These are phyloP conservation scores for Philopotamus ludificatus DNA, from an alignment of 1,140 invertebrate species.

Conservation along the genomic window DNA sequence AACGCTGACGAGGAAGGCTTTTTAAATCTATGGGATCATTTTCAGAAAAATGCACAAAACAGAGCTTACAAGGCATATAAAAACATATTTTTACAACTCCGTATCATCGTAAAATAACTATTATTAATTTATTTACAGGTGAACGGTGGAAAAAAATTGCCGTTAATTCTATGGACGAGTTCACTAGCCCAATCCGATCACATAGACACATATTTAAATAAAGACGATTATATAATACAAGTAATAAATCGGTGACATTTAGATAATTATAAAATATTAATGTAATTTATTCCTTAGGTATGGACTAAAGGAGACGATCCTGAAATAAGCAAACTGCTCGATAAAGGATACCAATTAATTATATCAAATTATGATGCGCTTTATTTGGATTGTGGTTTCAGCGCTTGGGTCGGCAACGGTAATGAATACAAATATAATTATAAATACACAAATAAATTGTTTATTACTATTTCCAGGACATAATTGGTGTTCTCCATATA, in stretches of 20 bases:
- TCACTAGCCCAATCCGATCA: constrained; percentile 67
- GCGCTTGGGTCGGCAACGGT: constrained; percentile 62
- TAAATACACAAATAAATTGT: neutral
- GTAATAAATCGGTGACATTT: constrained; percentile 44
- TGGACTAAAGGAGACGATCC: constrained; percentile 70
- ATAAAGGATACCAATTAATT: constrained; percentile 71
- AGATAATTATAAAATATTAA: too few species aligned
- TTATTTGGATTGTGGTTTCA: constrained; percentile 81
- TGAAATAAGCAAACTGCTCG: constrained; percentile 64
- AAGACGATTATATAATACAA: constrained; percentile 75
- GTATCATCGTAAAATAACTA: neutral
- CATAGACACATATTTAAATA: constrained; percentile 67
- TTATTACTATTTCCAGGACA: constrained; percentile 58
- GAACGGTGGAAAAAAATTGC: constrained; percentile 58
- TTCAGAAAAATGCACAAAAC: constrained; percentile 67
- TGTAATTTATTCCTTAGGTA: constrained; percentile 63
- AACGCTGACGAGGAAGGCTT: constrained; percentile 61
- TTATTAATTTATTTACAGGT: constrained; percentile 46
- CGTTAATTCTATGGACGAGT: constrained; percentile 80
- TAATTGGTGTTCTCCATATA: constrained; percentile 87
- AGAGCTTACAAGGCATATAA: constrained; percentile 57
- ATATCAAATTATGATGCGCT: constrained; percentile 82
- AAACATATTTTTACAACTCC: neutral
- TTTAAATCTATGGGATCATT: constrained; percentile 73
- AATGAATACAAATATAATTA: constrained; percentile 25